phyloP scores from a whole-genome alignment of 2,888 invertebrate species.

The Hofmannophila pseudospretella region DNA sequence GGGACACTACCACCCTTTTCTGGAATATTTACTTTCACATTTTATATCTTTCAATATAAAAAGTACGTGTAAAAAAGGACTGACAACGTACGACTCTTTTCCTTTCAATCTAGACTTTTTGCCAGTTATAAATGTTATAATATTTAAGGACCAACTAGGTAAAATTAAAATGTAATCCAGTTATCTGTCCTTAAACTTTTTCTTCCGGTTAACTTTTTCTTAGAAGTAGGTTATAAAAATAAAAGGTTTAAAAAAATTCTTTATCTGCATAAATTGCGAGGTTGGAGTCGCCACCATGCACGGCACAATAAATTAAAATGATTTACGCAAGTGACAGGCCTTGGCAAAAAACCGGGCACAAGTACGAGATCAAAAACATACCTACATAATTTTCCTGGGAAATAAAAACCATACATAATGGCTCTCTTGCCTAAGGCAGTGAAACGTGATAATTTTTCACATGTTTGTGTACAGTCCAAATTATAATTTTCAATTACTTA shows the following conservation, averaged over 20 bases:
- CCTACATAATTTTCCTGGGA: neutral
- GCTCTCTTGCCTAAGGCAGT: neutral
- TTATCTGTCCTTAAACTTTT: too few relatives aligned
- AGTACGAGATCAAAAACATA: neutral
- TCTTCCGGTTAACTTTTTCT: too few relatives aligned
- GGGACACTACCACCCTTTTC: too few relatives aligned
- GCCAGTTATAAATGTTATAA: too few relatives aligned
- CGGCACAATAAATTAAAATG: conserved; percentile 6
- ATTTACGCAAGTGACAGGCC: conserved; percentile 6
- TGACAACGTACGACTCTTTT: too few relatives aligned
- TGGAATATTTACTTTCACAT: too few relatives aligned
- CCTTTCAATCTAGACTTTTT: too few relatives aligned
- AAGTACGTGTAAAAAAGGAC: too few relatives aligned
- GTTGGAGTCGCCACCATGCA: neutral
- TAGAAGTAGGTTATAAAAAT: too few relatives aligned
- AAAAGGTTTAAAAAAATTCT: neutral
- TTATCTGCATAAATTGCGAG: neutral
- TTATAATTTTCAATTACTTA: neutral
- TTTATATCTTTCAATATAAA: too few relatives aligned
- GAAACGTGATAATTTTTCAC: neutral
- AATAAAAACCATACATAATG: neutral
- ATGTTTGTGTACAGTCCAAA: neutral
- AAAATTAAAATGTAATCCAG: too few relatives aligned
- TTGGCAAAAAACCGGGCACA: neutral
- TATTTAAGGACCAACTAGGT: too few relatives aligned